Base-by-base conservation (phyloP, 2,113 vertebrate species). In the Pavo muticus region DNA sequence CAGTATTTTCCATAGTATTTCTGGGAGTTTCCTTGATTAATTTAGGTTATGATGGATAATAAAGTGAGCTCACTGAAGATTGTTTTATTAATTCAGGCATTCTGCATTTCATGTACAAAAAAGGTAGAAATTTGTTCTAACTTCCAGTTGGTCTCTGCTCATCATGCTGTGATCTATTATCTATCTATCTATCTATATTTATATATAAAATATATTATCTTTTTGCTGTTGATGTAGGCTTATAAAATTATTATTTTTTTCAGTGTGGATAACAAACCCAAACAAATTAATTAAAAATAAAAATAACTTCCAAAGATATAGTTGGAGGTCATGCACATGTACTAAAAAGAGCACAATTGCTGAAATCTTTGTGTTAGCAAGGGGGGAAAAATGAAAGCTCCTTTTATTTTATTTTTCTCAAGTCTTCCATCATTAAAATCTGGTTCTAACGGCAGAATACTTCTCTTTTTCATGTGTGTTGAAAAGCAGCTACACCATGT, bases 401-500 rank as follows among this genome's bases (percentile, higher is more conserved):
- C 94, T 96, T 97, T 79, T 97, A 87, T 95, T 94, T 91, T 81
- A 88, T 96, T 91, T 87, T 94, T 97, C 96, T 96, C 97, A 97
- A 95, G 87, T 96, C 96, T 97, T 96, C 95, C 95, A 86, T 98
- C 97, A 97, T 98, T 98, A 98, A 97, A 97, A 98, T 97, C 97
- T 96, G 94, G 91, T 98, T 98, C 97, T 98, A 98, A 98, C 97
- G 91, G 97, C 97, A 91, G 96, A 97, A 97, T 97, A 94, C 96
- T 98, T 98, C 96, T 98, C 97, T 98, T 97, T 98, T 98, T 98
- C 96, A 98, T 98, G 97, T 98, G 93, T 98, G 96, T 98, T 98
- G 98, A 97, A 98, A 98, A 98, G 98, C 98, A 98, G 98, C 98
- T 97, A 99, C 99, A 96, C 99, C 99, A 95, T 99, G 99, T 99